These are phyloP conservation scores for Sarcophaga caerulescens DNA, from an alignment of 2,888 invertebrate genomes.

Conservation along the genomic window DNA sequence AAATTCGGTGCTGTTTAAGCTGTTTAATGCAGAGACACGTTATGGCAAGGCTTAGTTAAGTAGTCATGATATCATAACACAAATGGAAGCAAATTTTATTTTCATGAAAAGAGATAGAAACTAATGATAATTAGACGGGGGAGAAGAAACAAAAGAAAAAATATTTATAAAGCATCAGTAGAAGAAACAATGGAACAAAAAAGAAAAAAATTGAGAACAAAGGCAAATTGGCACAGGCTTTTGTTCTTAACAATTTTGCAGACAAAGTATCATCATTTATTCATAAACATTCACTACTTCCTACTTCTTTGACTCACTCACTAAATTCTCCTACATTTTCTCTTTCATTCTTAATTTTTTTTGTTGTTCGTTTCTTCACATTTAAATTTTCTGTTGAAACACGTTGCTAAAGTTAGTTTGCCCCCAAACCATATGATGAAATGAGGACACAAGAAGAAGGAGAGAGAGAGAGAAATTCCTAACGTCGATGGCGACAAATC, in stretches of 20 bases:
- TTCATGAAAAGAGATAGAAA: too few species aligned
- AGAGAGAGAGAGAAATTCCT: too few species aligned
- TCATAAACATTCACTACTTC: conserved; percentile 39
- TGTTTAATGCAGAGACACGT: too few species aligned
- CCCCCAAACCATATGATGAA: conserved; percentile 25
- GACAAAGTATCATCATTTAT: conserved; percentile 63
- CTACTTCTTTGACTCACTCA: not conserved
- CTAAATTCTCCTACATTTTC: conserved; percentile 1
- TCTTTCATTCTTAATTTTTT: not conserved
- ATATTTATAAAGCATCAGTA: not conserved
- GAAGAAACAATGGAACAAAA: not conserved
- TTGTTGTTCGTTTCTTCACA: not conserved
- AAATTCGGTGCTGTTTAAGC: too few species aligned
- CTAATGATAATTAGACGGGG: not conserved
- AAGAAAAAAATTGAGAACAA: conserved; percentile 1
- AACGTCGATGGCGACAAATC: conserved; percentile 22
- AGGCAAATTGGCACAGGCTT: conserved; percentile 59
- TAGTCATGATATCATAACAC: conserved; percentile 50
- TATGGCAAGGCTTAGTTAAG: not conserved
- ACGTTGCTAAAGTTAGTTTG: conserved; percentile 52
- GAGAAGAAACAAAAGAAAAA: not conserved
- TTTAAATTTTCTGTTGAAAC: conserved; percentile 55
- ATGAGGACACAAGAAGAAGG: conserved; percentile 16
- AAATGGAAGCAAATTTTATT: not conserved
- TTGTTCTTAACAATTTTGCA: conserved; percentile 49